phyloP scores from a whole-genome alignment of 2,888 invertebrate species.

The Aphidius colemani region DNA sequence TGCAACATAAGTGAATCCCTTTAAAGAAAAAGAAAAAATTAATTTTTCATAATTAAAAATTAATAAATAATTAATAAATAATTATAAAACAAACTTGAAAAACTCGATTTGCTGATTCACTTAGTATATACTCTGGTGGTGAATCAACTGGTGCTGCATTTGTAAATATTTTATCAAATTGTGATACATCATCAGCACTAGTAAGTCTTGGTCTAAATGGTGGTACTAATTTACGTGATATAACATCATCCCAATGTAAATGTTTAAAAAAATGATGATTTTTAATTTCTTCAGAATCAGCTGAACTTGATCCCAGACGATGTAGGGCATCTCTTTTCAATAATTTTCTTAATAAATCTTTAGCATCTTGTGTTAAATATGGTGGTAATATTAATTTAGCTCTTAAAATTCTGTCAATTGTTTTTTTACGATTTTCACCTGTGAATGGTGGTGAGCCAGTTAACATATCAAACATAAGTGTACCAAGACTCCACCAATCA shows the following conservation, averaged over 20 bases:
- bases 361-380: conserved; percentile 93
- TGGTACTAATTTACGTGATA: conserved; percentile 85
- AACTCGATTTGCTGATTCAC: conserved; percentile 95
- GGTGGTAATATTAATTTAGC: conserved; percentile 93
- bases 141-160: conserved; percentile 96
- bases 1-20: conserved; percentile 99
- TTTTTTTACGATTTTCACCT: conserved; percentile 95
- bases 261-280: conserved; percentile 92
- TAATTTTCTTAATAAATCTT: conserved; percentile 88
- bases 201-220: conserved; percentile 94
- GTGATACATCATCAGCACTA: conserved; percentile 94
- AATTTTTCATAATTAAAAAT: not conserved
- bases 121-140: conserved; percentile 90
- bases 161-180: conserved; percentile 98
- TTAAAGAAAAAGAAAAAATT: conserved; percentile 35
- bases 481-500: conserved; percentile 99
- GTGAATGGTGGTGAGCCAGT: conserved; percentile 95
- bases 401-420: conserved; percentile 97
- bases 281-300: conserved; percentile 87
- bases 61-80: conserved; percentile 6
- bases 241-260: conserved; percentile 92
- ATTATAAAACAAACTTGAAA: conserved; percentile 68
- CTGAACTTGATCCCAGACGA: conserved; percentile 81
- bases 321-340: conserved; percentile 81
- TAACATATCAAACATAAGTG: conserved; percentile 98